Evolutionary conservation across 2,113 vertebrate species (phyloP).

Genomic region (Epinephelus fuscoguttatus): DNA sequence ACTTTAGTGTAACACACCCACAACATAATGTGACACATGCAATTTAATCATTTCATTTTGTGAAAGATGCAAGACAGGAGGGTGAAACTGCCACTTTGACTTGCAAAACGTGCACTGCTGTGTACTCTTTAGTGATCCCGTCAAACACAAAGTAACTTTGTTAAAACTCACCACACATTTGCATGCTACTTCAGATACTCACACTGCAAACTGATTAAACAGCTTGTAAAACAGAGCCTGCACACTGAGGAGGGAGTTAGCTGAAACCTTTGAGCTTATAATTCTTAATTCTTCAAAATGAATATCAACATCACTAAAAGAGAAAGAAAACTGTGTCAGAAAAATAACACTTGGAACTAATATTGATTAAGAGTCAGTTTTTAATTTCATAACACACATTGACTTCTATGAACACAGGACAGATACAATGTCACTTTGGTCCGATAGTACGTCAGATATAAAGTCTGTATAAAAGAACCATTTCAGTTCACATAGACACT

Average conservation of each 20-base stretch:
- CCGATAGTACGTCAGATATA: slow-evolving; percentile 59
- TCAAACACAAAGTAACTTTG: slow-evolving; percentile 8
- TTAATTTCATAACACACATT: slow-evolving; percentile 39
- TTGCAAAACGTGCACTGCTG: background rate
- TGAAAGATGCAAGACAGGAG: background rate
- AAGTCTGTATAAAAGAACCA: slow-evolving; percentile 52
- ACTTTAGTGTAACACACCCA: too few species aligned
- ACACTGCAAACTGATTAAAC: slow-evolving; percentile 8
- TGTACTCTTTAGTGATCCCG: background rate
- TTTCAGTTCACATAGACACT: slow-evolving; percentile 54
- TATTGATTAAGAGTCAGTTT: slow-evolving; percentile 8
- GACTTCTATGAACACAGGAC: slow-evolving; percentile 60
- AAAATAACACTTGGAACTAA: background rate
- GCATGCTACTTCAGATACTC: slow-evolving; percentile 44
- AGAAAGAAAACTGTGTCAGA: background rate
- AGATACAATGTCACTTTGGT: slow-evolving; percentile 69
- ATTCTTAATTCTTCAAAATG: background rate
- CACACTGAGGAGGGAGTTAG: background rate
- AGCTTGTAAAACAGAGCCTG: background rate
- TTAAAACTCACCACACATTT: slow-evolving; percentile 43
- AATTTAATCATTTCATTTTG: background rate
- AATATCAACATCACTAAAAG: background rate
- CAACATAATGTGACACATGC: background rate
- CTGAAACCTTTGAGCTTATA: background rate
- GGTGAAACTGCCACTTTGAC: background rate